phyloP scores from a whole-genome alignment of 2,113 vertebrate genomes.

The Raphicerus campestris region DNA sequence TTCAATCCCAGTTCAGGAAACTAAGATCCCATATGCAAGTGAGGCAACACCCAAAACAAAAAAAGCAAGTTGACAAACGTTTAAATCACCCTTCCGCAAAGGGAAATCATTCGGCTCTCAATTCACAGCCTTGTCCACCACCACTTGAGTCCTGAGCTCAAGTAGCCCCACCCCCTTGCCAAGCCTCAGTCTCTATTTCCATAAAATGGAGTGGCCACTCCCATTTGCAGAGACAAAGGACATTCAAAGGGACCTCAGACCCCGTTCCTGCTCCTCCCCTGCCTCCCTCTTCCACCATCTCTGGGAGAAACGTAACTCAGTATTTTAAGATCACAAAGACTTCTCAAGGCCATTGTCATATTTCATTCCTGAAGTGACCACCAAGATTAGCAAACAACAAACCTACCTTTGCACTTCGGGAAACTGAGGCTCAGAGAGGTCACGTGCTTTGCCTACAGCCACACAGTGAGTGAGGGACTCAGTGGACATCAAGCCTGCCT shows the following conservation, averaged over 20 bases:
- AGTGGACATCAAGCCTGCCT: background rate
- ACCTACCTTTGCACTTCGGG: accelerated
- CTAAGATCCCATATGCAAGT: background rate
- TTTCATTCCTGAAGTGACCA: background rate
- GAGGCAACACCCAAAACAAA: background rate
- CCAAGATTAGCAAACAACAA: accelerated
- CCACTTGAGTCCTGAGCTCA: accelerated
- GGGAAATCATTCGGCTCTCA: background rate
- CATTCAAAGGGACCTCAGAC: accelerated
- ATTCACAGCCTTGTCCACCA: accelerated
- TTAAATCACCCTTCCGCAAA: background rate
- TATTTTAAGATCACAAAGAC: background rate
- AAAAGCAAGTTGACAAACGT: background rate
- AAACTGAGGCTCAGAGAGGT: background rate
- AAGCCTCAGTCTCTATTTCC: background rate
- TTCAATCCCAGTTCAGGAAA: background rate
- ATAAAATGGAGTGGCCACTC: accelerated
- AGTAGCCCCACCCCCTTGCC: accelerated
- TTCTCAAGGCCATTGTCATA: background rate
- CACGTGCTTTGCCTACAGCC: accelerated
- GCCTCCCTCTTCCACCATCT: accelerated
- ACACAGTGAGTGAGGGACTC: background rate
- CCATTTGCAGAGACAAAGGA: background rate
- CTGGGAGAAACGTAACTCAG: background rate
- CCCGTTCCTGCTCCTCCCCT: accelerated